These are phyloP conservation scores for Lochmaea crataegi DNA, from an alignment of 2,888 invertebrate species.

Conservation along the genomic window DNA sequence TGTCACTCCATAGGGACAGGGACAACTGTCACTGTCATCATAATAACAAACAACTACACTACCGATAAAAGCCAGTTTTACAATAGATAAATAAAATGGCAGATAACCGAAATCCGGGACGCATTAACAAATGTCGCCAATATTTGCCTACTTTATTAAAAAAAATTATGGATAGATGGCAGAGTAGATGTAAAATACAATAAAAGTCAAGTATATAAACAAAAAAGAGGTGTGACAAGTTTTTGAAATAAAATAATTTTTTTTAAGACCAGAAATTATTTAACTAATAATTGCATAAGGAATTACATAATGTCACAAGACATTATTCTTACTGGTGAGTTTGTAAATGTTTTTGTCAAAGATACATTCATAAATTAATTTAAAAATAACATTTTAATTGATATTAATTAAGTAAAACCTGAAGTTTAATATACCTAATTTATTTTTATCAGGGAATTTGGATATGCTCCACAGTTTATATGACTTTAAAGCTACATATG, in stretches of 20 bases:
- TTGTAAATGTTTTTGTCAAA: constrained; percentile 7
- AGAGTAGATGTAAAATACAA: constrained; percentile 15
- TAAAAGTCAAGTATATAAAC: constrained; percentile 51
- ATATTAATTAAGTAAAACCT: constrained; percentile 16
- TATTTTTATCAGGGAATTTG: constrained; percentile 70
- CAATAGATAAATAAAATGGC: too few relatives aligned
- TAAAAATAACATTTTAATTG: constrained; percentile 3
- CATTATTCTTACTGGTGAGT: constrained; percentile 52
- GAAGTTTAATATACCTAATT: constrained; percentile 11
- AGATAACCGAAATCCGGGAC: too few relatives aligned
- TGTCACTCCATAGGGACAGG: too few relatives aligned
- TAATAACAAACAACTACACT: too few relatives aligned
- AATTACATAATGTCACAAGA: constrained; percentile 50
- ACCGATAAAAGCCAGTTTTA: too few relatives aligned
- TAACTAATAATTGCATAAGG: constrained; percentile 26
- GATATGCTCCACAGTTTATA: constrained; percentile 88
- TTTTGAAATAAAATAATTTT: constrained; percentile 32
- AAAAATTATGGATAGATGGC: constrained; percentile 30
- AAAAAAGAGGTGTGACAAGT: constrained; percentile 58
- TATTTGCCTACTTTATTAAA: not conserved
- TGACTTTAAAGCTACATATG: constrained; percentile 85
- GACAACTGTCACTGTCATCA: too few relatives aligned
- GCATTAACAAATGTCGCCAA: not conserved
- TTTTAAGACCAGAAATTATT: constrained; percentile 15
- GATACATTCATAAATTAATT: not conserved